Conservation (phyloP, 2,888 invertebrate genomes). For the Ornithoptera alexandrae region DNA sequence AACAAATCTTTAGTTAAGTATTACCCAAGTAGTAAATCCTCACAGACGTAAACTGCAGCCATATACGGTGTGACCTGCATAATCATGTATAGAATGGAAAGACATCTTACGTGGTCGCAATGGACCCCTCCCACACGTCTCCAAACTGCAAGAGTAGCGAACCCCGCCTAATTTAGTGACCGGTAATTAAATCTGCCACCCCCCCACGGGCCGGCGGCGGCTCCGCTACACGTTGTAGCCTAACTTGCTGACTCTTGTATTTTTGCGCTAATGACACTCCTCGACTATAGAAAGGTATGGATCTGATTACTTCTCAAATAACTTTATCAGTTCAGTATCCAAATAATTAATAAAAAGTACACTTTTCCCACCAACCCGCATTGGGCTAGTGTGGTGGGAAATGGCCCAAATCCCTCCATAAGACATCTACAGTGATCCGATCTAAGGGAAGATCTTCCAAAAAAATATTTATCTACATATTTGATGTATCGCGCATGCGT, state of each 20-base stretch:
- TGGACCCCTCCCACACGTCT: slow-evolving; percentile 24
- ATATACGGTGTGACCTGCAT: slow-evolving; percentile 14
- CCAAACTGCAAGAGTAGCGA: slow-evolving; percentile 28
- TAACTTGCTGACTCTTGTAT: slow-evolving; percentile 64
- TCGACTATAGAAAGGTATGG: slow-evolving; percentile 8
- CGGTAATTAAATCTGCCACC: slow-evolving; percentile 41
- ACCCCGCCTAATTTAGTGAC: slow-evolving; percentile 39
- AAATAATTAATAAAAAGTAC: no score
- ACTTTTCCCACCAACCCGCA: no score
- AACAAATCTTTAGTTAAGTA: no score
- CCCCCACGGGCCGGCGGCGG: slow-evolving; percentile 11
- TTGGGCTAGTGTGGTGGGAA: no score
- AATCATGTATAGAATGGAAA: slow-evolving; percentile 21
- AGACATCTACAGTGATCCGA: no score
- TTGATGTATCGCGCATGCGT: no score
- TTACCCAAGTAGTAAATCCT: no score
- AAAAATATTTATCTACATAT: no score
- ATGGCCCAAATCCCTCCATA: no score
- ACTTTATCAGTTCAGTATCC: no score
- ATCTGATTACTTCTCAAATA: not conserved
- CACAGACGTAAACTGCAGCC: not conserved
- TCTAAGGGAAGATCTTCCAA: no score
- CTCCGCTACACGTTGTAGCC: slow-evolving; percentile 39
- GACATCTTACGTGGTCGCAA: slow-evolving; percentile 26
- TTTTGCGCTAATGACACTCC: slow-evolving; percentile 53